These are phyloP conservation scores for Pomacea canaliculata DNA, from an alignment of 2,888 invertebrate genomes.

Conservation along the genomic window DNA sequence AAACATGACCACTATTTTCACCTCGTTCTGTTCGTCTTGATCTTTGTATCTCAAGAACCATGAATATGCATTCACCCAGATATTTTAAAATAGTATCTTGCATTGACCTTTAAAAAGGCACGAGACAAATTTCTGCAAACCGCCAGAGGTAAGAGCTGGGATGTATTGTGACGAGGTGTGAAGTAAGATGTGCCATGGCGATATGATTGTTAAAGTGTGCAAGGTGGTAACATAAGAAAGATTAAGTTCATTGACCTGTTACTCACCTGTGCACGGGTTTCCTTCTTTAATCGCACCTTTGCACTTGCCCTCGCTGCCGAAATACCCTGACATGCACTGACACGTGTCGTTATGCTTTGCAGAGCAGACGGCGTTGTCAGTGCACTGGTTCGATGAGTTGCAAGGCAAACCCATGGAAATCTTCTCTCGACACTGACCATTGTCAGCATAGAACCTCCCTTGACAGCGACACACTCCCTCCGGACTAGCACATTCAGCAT, in stretches of 20 bases:
- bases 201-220: no score
- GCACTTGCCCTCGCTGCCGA: conserved; percentile 28
- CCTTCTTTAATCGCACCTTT: conserved; percentile 27
- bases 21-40: no score
- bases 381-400: conserved; percentile 24
- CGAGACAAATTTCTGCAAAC: background rate
- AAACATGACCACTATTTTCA: no score
- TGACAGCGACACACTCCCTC: conserved; percentile 16
- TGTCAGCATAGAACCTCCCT: conserved; percentile 12
- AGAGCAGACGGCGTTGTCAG: conserved; percentile 26
- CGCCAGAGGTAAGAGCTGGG: no score
- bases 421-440: conserved; percentile 16
- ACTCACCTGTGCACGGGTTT: conserved; percentile 16
- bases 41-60: no score
- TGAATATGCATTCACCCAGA: no score
- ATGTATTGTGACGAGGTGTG: no score
- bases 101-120: no score
- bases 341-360: conserved; percentile 22
- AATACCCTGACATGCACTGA: conserved; percentile 22
- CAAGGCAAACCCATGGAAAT: conserved; percentile 5
- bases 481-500: conserved; percentile 20
- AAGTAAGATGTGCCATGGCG: no score
- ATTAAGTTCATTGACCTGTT: no score
- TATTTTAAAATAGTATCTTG: no score
- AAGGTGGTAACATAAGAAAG: no score